phyloP scores from a whole-genome alignment of 2,797 vertebrate genomes.

The Clarias laeviceps region DNA sequence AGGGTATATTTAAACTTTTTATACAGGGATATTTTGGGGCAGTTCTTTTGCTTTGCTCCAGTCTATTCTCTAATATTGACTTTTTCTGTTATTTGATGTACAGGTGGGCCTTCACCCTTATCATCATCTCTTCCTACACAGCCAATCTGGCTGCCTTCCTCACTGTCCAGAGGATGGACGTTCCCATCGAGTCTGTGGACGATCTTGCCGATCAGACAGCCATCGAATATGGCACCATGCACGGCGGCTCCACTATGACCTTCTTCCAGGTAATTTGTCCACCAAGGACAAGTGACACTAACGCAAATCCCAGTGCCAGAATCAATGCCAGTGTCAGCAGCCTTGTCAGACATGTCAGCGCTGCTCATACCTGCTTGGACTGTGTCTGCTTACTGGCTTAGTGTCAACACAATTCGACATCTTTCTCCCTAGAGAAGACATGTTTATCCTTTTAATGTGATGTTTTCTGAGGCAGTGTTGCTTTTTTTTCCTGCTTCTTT shows the following conservation, averaged over 20 bases:
- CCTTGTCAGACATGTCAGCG: slow-evolving; percentile 53
- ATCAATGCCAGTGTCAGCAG: slow-evolving; percentile 49
- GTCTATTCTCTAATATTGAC: slow-evolving; percentile 19
- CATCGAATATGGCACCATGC: slow-evolving; percentile 97
- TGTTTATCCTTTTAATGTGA: slow-evolving; percentile 20
- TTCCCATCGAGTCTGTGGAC: slow-evolving; percentile 96
- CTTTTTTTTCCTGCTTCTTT: slow-evolving; percentile 34
- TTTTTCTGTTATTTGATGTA: slow-evolving; percentile 43
- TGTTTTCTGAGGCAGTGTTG: slow-evolving; percentile 31
- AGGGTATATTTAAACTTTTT: slow-evolving; percentile 38
- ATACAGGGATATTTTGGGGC: slow-evolving; percentile 25
- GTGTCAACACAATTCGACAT: slow-evolving; percentile 42
- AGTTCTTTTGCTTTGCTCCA: neutral
- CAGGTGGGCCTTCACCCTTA: slow-evolving; percentile 99
- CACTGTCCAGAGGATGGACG: slow-evolving; percentile 97
- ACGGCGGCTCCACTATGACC: slow-evolving; percentile 98
- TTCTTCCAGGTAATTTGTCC: slow-evolving; percentile 89
- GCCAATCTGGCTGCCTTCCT: slow-evolving; percentile 98
- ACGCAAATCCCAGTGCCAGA: neutral
- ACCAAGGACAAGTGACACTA: slow-evolving; percentile 28
- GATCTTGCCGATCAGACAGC: slow-evolving; percentile 97
- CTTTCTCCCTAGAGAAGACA: slow-evolving; percentile 42
- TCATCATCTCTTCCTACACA: slow-evolving; percentile 99
- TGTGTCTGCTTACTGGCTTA: slow-evolving; percentile 44
- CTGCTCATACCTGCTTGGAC: slow-evolving; percentile 51